phyloP scores from a whole-genome alignment of 2,888 invertebrate species.

The Lasioglossum figueresi region DNA sequence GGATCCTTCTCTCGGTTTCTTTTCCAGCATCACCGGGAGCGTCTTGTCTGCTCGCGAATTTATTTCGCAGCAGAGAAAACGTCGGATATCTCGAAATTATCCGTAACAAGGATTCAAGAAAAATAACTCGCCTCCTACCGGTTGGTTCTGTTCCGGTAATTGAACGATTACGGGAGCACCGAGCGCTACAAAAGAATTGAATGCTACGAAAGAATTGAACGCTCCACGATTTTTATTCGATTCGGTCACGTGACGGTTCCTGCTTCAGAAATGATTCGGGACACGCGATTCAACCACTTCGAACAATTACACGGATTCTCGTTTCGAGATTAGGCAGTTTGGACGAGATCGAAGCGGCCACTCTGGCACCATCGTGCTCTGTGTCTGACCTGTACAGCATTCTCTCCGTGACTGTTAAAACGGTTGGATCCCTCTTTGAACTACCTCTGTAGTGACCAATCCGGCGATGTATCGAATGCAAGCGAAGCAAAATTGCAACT shows the following conservation, averaged over 20 bases:
- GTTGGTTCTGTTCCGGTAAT: not conserved
- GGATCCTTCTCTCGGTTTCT: not conserved
- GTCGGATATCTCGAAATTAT: not conserved
- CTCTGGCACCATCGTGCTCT: not conserved
- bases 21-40: not conserved
- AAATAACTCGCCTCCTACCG: not conserved
- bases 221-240: not conserved
- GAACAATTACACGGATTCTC: not conserved
- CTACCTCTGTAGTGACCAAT: too few species aligned
- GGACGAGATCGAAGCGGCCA: not conserved
- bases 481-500: too few species aligned
- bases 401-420: too few species aligned
- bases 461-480: too few species aligned
- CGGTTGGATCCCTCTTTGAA: too few species aligned
- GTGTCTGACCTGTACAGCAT: too few species aligned
- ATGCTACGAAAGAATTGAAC: not conserved
- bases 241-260: not conserved
- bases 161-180: not conserved
- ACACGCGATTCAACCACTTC: constrained; percentile 1
- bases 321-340: not conserved
- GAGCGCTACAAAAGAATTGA: not conserved
- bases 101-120: not conserved
- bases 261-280: not conserved
- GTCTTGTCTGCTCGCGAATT: not conserved
- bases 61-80: not conserved